A percentile compares a stretch with the other conserved stretches of the same genome.
Evolutionary conservation across 92 coral and sea anemone species (phyloP).

Genomic region (Porites cylindrica): DNA sequence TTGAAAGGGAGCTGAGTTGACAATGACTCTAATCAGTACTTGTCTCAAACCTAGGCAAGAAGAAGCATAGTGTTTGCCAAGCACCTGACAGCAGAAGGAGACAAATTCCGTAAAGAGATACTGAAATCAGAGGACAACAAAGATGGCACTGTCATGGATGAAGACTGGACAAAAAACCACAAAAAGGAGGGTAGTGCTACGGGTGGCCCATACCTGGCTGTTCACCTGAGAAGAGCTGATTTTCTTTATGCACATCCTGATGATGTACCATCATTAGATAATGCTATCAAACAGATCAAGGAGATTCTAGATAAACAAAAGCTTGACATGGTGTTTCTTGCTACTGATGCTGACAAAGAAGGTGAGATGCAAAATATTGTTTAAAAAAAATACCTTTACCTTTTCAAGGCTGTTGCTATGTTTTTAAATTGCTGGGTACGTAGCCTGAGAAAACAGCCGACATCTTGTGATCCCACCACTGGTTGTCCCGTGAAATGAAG

Average conservation of each 20-base stretch:
- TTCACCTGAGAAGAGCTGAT: conserved; percentile 93
- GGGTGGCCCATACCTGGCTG: conserved; percentile 95
- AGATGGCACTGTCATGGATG: conserved; percentile 90
- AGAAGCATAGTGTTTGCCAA: conserved; percentile 98
- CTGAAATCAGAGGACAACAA: conserved; percentile 88
- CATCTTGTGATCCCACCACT: no score
- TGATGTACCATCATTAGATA: conserved; percentile 87
- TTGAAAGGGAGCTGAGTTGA: no score
- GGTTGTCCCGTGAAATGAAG: no score
- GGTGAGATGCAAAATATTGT: conserved; percentile 56
- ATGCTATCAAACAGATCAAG: conserved; percentile 87
- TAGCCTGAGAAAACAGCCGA: no score
- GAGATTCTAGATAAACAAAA: conserved; percentile 82
- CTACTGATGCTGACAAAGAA: conserved; percentile 88
- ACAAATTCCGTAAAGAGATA: conserved; percentile 86
- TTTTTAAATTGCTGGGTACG: no score
- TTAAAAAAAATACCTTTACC: background rate
- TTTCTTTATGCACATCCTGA: conserved; percentile 94
- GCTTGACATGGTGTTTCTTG: conserved; percentile 88
- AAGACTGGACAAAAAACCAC: conserved; percentile 94
- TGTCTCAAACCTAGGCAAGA: conserved; percentile 72
- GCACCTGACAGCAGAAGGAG: conserved; percentile 92
- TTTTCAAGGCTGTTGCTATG: no score
- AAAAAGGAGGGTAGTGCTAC: conserved; percentile 91
- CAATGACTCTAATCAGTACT: no score